Conservation (phyloP, 2,888 invertebrate genomes). For the Aphodius sticticus region DNA sequence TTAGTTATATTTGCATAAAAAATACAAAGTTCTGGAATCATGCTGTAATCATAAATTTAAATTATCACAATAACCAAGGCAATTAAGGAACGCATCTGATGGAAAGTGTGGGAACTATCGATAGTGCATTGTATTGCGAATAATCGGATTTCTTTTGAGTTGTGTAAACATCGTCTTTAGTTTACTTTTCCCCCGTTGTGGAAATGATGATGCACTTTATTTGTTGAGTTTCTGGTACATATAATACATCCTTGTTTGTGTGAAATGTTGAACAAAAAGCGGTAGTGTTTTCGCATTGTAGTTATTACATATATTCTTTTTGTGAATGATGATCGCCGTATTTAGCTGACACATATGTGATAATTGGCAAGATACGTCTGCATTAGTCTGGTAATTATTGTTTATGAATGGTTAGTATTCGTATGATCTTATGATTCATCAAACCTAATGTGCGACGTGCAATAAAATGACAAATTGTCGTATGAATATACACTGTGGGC, state of each 20-base stretch:
- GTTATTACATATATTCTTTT: background rate
- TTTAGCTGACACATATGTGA: background rate
- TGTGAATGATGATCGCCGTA: background rate
- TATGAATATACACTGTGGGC: background rate
- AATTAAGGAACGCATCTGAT: background rate
- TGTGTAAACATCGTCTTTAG: background rate
- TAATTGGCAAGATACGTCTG: background rate
- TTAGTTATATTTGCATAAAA: background rate
- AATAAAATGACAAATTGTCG: background rate
- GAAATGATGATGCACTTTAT: constrained; percentile 4
- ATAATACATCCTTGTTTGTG: background rate
- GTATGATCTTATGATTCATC: background rate
- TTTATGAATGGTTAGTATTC: background rate
- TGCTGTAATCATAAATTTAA: background rate
- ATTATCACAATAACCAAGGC: background rate
- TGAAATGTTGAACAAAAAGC: background rate
- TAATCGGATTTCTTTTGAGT: background rate
- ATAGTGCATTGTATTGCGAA: background rate
- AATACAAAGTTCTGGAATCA: background rate
- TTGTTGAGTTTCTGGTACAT: background rate
- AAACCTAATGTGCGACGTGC: background rate
- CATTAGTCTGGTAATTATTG: background rate
- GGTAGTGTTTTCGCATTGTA: background rate
- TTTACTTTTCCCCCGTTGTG: background rate
- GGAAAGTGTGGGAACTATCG: background rate